Evolutionary conservation across 2,113 vertebrate genomes (phyloP).

Genomic region (Fulmarus glacialis): DNA sequence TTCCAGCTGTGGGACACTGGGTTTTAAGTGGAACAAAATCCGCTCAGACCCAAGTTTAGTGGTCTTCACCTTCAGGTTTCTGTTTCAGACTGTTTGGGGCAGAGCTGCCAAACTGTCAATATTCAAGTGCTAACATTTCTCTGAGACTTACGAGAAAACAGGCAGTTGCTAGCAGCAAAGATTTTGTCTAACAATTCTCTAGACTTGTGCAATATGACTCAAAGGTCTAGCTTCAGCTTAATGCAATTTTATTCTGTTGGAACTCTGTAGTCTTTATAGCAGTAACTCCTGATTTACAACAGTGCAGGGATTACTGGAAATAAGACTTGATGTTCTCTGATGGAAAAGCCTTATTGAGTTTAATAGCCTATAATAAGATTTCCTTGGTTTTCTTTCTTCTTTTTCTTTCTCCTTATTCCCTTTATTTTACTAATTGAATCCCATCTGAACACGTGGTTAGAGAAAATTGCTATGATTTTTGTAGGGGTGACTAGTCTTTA

Average conservation of each 20-base stretch:
- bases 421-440: constrained; percentile 41
- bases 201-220: neutral
- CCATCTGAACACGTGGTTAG: neutral
- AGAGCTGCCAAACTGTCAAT: neutral
- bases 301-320: constrained; percentile 17
- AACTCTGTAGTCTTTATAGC: neutral
- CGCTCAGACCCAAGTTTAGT: neutral
- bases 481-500: neutral
- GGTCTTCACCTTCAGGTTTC: neutral
- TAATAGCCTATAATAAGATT: constrained; percentile 47
- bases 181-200: neutral
- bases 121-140: neutral
- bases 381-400: neutral
- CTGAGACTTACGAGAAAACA: neutral
- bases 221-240: neutral
- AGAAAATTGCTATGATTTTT: neutral
- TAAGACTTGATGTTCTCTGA: constrained; percentile 36
- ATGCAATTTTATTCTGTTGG: neutral
- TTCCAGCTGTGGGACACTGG: rapidly evolving
- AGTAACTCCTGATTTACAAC: constrained; percentile 25
- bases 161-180: neutral
- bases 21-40: neutral
- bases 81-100: neutral
- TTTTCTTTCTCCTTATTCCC: neutral
- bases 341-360: constrained; percentile 42